Conservation (phyloP, 2,113 vertebrate genomes). For the Gymnocephalus cernua region DNA sequence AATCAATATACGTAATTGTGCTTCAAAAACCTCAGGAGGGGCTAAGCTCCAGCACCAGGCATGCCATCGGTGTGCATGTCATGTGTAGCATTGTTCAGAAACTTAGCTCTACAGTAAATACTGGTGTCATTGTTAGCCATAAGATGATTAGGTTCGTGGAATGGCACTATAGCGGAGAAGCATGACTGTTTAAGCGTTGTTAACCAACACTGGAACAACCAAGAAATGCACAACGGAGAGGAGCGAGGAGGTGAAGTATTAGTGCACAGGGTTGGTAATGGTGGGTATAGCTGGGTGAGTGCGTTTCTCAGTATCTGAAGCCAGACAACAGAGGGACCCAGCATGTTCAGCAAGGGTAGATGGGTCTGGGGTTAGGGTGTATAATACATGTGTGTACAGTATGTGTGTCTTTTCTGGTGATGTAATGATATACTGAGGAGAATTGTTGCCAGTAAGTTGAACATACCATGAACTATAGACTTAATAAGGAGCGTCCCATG, state of each 20-base stretch:
- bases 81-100: conserved; percentile 40
- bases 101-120: conserved; percentile 53
- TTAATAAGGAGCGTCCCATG: not conserved
- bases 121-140: conserved; percentile 62
- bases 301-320: not conserved
- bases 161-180: conserved; percentile 37
- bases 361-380: conserved; percentile 14
- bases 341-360: conserved; percentile 16
- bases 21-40: not conserved
- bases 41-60: conserved; percentile 20
- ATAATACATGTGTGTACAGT: not conserved
- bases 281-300: not conserved
- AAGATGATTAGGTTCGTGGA: conserved; percentile 71
- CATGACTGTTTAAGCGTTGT: conserved; percentile 50
- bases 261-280: conserved; percentile 6
- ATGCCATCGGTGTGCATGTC: conserved; percentile 21
- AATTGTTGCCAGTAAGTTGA: conserved; percentile 25
- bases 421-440: not conserved
- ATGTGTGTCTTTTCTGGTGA: conserved; percentile 8
- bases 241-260: conserved; percentile 6
- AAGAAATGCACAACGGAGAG: conserved; percentile 22
- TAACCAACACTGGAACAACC: conserved; percentile 40
- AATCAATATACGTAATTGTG: not conserved
- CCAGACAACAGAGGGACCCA: conserved; percentile 1
- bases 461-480: conserved; percentile 11